A percentile compares a stretch with the other conserved stretches of the same genome.
Conservation (phyloP, 2,888 invertebrate genomes). For the Piscicola geometra region DNA sequence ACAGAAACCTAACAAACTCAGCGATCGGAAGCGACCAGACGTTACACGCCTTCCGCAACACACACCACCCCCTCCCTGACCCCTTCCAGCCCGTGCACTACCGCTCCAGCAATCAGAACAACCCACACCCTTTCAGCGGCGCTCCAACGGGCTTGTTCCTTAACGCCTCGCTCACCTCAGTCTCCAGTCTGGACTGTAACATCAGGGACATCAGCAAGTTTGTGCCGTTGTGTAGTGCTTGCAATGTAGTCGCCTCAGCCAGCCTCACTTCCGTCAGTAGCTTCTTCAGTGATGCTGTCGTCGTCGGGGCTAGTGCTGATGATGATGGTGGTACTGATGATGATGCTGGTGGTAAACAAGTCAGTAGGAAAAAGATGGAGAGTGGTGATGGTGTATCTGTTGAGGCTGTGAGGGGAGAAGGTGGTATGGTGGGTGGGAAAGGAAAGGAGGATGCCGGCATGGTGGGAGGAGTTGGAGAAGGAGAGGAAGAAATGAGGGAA, state of each 20-base stretch:
- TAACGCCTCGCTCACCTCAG: background rate
- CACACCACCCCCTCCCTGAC: no score
- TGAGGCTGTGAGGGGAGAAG: background rate
- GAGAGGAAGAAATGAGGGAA: background rate
- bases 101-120: no score
- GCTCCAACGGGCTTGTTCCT: background rate
- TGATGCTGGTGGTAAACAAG: no score
- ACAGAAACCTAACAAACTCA: background rate
- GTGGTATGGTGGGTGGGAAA: no score
- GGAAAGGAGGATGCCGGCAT: background rate
- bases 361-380: no score
- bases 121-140: no score
- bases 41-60: no score
- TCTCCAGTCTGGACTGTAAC: slow-evolving; percentile 8
- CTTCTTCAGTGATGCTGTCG: background rate
- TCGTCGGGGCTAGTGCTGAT: background rate
- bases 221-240: background rate
- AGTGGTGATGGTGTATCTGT: no score
- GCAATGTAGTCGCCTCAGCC: background rate
- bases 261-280: background rate
- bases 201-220: background rate
- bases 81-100: no score
- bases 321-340: no score
- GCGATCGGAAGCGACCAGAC: background rate
- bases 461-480: background rate